A percentile compares a stretch with the other conserved stretches of the same genome.
phyloP scores from a whole-genome alignment of 1,140 invertebrate species.

The Drosophila hydei region DNA sequence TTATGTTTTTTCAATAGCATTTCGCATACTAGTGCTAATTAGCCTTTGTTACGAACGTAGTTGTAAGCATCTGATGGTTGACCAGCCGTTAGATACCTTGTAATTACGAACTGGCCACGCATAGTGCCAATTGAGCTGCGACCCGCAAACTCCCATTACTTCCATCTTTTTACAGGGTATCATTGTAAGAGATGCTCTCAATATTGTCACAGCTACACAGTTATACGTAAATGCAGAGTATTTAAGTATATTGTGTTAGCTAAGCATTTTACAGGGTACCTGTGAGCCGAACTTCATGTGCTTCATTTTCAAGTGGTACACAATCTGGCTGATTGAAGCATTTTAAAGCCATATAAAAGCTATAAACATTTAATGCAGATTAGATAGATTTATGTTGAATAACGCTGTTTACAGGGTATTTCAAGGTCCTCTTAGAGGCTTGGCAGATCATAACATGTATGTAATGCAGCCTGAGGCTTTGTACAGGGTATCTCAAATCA shows the following conservation, averaged over 20 bases:
- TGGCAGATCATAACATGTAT: no score
- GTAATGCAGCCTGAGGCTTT: no score
- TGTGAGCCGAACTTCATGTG: no score
- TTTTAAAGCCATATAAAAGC: no score
- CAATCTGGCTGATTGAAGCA: no score
- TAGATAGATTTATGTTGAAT: no score
- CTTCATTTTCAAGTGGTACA: no score
- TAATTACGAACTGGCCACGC: not conserved
- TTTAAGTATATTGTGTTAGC: not conserved
- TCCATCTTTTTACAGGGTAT: not conserved
- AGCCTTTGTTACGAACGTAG: not conserved
- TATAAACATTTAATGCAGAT: no score
- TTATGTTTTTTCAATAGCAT: constrained; percentile 27
- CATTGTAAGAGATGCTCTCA: not conserved
- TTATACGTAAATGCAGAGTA: no score
- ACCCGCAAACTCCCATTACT: not conserved
- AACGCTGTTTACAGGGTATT: not conserved
- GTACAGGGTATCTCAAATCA: no score
- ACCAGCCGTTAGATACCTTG: constrained; percentile 13
- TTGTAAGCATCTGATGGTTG: not conserved
- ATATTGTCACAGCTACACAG: no score
- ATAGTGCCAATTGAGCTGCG: no score
- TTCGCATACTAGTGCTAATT: constrained; percentile 36
- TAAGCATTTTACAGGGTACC: not conserved
- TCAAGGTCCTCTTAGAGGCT: not conserved